phyloP scores from a whole-genome alignment of 2,888 invertebrate genomes.

The Nomada fucata region DNA sequence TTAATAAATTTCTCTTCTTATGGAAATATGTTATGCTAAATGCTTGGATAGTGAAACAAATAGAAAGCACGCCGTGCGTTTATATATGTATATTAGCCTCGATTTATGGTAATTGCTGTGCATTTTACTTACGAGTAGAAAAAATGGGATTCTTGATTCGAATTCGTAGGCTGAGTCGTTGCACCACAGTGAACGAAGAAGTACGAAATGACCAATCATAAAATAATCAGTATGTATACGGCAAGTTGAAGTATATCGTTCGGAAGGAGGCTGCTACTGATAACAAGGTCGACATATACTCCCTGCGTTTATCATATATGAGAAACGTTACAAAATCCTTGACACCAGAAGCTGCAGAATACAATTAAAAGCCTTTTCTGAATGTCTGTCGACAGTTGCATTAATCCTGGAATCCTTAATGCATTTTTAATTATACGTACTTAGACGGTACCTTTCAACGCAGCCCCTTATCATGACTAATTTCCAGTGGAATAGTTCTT shows the following conservation, averaged over 20 bases:
- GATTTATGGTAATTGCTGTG: not conserved
- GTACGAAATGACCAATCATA: constrained; percentile 35
- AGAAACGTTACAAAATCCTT: constrained; percentile 8
- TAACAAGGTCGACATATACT: constrained; percentile 89
- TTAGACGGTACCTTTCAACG: not conserved
- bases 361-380: constrained; percentile 20
- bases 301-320: constrained; percentile 41
- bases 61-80: not conserved
- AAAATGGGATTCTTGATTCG: not conserved
- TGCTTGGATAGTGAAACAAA: not conserved
- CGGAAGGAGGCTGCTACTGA: constrained; percentile 86
- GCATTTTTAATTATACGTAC: not conserved
- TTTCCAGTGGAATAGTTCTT: too few relatives aligned
- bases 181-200: constrained; percentile 32
- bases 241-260: constrained; percentile 58
- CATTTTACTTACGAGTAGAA: constrained; percentile 42
- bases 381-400: not conserved
- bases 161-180: not conserved
- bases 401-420: constrained; percentile 10
- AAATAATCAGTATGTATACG: constrained; percentile 43
- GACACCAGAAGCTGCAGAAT: not conserved
- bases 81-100: not conserved
- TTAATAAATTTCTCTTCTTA: not conserved
- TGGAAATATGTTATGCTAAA: not conserved
- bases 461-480: not conserved